Evolutionary conservation across 1,140 invertebrate genomes (phyloP), one percentile per base, ranked within the genome.

Genomic region (Pseudomyrmex cubaensis): DNA sequence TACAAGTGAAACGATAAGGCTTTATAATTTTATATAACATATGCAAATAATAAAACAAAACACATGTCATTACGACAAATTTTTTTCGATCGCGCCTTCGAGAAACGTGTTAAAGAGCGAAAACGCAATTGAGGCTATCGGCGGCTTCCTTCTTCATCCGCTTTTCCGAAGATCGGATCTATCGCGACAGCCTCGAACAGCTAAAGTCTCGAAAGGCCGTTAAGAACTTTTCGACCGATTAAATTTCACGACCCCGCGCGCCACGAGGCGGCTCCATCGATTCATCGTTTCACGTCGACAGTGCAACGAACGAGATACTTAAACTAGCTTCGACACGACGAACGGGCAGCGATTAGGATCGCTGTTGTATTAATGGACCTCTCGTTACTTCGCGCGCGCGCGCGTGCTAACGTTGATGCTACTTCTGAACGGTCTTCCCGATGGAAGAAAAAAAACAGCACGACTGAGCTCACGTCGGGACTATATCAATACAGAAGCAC

Each of bases 221-320:
- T 77, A 76, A 48, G 69, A 76, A 87, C 56, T 87, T 87, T 84
- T 87, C 70, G 70, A 87, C 35, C 87, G 87, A 88, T 88, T 85
- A 87, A 87, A 88, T 88, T 88, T 74, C 85, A 70, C 70, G 70
- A 76, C 75, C 62, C 13, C 74, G 9, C 56, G 64, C 54, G 59
- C 35, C 4, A 61, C 84, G 54, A 75, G 63, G 52, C 20, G 63
- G 46, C 20, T 57, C 44, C 70, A 85, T 88, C 83, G 86, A 85
- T 84, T 88, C 85, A 56, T 70, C 86, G 77, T 78, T 84, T 63
- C 61, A n/a, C 50, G 35, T 64, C 46, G 63, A 9, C 62, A 8
- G 15, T n/a, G n/a, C 2, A 15, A 13, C 66, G 50, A 57, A 50
- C 57, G 67, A 64, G 82, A 83, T 80, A 80, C 67, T 80, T 80